Percentiles rank a stretch among this genome's conserved stretches.
phyloP scores from a whole-genome alignment of 2,113 vertebrate genomes.

The Menura novaehollandiae region DNA sequence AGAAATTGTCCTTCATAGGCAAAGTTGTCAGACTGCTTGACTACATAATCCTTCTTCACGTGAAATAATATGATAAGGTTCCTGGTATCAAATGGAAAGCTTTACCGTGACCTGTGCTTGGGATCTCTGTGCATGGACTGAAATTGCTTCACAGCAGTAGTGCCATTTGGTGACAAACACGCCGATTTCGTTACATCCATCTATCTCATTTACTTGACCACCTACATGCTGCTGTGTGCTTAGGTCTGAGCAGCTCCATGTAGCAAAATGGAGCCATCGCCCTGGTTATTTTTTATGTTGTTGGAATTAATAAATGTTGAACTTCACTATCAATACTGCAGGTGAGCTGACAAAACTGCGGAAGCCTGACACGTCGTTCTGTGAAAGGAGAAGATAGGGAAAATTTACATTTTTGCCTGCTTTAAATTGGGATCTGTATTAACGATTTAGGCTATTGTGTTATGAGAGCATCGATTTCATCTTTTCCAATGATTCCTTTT shows the following conservation, averaged over 20 bases:
- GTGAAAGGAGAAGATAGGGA: background rate
- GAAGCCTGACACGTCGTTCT: background rate
- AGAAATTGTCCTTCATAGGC: slow-evolving; percentile 61
- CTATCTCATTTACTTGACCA: slow-evolving; percentile 13
- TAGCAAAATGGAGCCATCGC: background rate
- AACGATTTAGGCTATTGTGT: background rate
- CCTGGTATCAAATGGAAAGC: slow-evolving; percentile 65
- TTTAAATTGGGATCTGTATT: slow-evolving; percentile 32
- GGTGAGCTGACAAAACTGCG: background rate
- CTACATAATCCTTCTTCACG: slow-evolving; percentile 68
- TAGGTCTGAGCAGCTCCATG: background rate
- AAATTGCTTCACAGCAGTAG: slow-evolving; percentile 58
- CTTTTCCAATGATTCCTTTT: slow-evolving; percentile 36
- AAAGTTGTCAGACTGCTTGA: slow-evolving; percentile 66
- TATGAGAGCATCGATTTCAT: slow-evolving; percentile 48
- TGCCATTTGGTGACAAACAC: slow-evolving; percentile 27
- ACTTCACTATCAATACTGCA: background rate
- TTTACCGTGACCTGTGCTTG: slow-evolving; percentile 59
- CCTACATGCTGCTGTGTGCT: background rate
- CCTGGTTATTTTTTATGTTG: background rate
- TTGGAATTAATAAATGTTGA: background rate
- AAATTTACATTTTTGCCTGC: background rate
- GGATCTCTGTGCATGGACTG: slow-evolving; percentile 58
- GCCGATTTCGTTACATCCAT: background rate
- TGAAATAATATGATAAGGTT: slow-evolving; percentile 67